Base-by-base conservation (phyloP, 2,113 vertebrate species). In the Coptodon rendalli region DNA sequence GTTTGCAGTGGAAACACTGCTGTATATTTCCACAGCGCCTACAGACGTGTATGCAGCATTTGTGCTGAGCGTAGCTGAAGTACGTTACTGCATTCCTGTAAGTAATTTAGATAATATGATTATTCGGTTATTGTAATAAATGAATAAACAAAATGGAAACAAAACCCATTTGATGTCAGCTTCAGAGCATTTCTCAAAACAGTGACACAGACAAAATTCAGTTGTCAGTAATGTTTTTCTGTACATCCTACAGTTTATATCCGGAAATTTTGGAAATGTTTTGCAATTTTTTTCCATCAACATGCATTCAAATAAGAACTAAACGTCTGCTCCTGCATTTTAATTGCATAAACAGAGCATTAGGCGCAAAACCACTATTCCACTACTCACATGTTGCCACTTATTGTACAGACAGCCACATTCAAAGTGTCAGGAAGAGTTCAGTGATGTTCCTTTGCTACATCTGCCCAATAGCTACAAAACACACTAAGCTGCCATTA, bases 1-100 rank as follows among this genome's bases (percentile, higher is more conserved):
- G 76, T 92, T 82, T 22, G 6, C 53, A 6, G 40, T 91, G 92
- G 91, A 94, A 93, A 91, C 87, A 87, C 22, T 40, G 80, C 73
- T 57, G 31, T 29, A 11, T 40, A 14, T 45, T 54, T 50, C 80
- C 82, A 85, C 87, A 40, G 50, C 48, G 50, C 89, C 87, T 82
- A 91, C 93, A 61, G 57, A 59, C 38, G 5, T 59, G 17, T 45
- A 22, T 29, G 52, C 53, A 89, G 14, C 78, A 54, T 38, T 24
- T 61, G 80, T 45, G 80, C 59, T 59, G 50, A 63, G 34, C 38
- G 38, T 5, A 27, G 79, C 7, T 59, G 24, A 57, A 34, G n/a
- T 10, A 24, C 10, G 5, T 43, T 19, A 38, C 17, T 66, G 9
- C 6, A 53, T 81, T 90, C 53, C 76, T 80, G 83, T 91, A 80